phyloP scores from a whole-genome alignment of 2,113 vertebrate species.

The Hippoglossus stenolepis region DNA sequence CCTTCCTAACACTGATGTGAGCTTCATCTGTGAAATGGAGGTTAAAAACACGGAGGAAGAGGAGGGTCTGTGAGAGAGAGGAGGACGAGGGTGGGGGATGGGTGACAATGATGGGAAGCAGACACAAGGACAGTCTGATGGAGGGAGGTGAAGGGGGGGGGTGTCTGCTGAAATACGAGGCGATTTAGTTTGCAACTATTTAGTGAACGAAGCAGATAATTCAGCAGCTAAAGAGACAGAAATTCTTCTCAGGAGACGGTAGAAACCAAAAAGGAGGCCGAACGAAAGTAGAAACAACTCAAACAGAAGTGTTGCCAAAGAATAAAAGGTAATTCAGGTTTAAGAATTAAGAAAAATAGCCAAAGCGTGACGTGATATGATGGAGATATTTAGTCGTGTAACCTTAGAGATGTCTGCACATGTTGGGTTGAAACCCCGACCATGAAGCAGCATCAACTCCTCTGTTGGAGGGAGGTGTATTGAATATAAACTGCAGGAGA shows the following conservation, averaged over 20 bases:
- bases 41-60: conserved; percentile 1
- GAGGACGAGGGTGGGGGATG: not conserved
- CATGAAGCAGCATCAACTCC: no score
- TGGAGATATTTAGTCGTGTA: no score
- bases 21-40: not conserved
- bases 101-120: conserved; percentile 7
- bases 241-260: no score
- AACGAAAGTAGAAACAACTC: no score
- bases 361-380: no score
- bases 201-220: conserved; percentile 19
- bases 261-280: no score
- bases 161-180: conserved; percentile 1
- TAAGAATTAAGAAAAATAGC: no score
- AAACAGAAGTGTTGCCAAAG: no score
- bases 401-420: no score
- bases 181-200: not conserved
- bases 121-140: conserved; percentile 37
- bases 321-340: no score
- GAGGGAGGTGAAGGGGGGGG: not conserved
- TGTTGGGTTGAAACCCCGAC: no score
- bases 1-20: not conserved
- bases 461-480: not conserved
- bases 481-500: conserved; percentile 15
- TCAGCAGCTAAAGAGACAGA: no score
- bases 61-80: not conserved